Evolutionary conservation across 2,888 invertebrate genomes (phyloP).

Genomic region (Eristalis arbustorum): DNA sequence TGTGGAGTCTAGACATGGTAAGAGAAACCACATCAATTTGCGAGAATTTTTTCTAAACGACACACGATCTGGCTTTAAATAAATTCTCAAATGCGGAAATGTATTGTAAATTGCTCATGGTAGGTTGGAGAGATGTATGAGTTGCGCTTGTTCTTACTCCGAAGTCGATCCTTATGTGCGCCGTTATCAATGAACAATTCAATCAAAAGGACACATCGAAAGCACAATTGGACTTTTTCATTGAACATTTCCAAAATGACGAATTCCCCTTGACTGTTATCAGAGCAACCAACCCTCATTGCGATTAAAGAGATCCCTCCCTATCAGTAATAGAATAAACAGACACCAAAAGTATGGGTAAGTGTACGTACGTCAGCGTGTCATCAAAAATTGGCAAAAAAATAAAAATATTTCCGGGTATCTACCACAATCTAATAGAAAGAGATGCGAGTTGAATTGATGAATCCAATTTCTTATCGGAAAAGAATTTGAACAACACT

Average conservation of each 20-base stretch:
- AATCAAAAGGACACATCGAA: too few species aligned
- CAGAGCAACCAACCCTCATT: not conserved
- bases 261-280: not conserved
- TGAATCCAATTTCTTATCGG: conserved; percentile 3
- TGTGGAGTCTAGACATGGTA: not conserved
- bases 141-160: too few species aligned
- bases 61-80: too few species aligned
- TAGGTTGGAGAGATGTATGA: too few species aligned
- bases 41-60: not conserved
- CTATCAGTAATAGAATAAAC: not conserved
- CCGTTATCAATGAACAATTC: too few species aligned
- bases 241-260: not conserved
- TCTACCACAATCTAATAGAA: not conserved
- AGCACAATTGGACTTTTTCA: not conserved
- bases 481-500: not conserved
- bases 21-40: not conserved
- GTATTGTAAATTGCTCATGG: too few species aligned
- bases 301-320: not conserved
- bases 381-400: not conserved
- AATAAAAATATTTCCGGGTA: not conserved
- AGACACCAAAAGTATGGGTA: not conserved
- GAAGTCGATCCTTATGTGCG: too few species aligned
- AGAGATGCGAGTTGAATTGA: too few species aligned
- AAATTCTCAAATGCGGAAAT: not conserved
- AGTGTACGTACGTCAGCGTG: not conserved